A percentile compares a stretch with the other conserved stretches of the same genome.
Evolutionary conservation across 2,888 invertebrate genomes (phyloP).

Genomic region (Cantharis rufa): DNA sequence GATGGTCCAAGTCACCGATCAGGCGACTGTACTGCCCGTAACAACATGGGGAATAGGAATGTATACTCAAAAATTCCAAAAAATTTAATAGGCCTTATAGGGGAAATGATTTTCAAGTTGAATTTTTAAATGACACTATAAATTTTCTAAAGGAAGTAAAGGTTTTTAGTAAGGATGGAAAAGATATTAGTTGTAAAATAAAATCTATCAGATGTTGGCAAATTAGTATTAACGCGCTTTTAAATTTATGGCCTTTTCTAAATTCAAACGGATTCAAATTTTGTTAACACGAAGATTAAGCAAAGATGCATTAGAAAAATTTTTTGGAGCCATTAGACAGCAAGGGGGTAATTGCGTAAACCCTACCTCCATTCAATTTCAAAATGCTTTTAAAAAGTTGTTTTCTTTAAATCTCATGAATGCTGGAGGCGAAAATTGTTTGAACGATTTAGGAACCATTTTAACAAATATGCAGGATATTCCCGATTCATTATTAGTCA

Average conservation of each 20-base stretch:
- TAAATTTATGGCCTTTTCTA: conserved; percentile 28
- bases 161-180: too few species aligned
- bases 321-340: conserved; percentile 32
- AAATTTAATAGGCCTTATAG: conserved; percentile 13
- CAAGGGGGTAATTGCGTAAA: conserved; percentile 31
- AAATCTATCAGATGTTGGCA: too few species aligned
- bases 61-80: background rate
- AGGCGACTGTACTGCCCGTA: too few species aligned
- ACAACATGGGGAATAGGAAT: too few species aligned
- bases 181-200: too few species aligned
- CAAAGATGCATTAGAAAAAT: conserved; percentile 34
- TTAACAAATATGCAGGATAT: background rate
- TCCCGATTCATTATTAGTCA: too few species aligned
- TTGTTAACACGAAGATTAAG: conserved; percentile 30
- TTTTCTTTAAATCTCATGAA: conserved; percentile 27
- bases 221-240: too few species aligned
- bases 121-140: conserved; percentile 30
- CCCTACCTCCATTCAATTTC: conserved; percentile 35
- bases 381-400: too few species aligned
- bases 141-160: conserved; percentile 25
- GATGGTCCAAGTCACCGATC: too few species aligned
- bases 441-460: background rate
- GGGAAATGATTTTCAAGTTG: conserved; percentile 10
- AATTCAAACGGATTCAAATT: conserved; percentile 23
- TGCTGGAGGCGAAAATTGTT: background rate